These are phyloP conservation scores for Pituophis catenifer DNA, from an alignment of 2,113 vertebrate genomes.

Conservation along the genomic window DNA sequence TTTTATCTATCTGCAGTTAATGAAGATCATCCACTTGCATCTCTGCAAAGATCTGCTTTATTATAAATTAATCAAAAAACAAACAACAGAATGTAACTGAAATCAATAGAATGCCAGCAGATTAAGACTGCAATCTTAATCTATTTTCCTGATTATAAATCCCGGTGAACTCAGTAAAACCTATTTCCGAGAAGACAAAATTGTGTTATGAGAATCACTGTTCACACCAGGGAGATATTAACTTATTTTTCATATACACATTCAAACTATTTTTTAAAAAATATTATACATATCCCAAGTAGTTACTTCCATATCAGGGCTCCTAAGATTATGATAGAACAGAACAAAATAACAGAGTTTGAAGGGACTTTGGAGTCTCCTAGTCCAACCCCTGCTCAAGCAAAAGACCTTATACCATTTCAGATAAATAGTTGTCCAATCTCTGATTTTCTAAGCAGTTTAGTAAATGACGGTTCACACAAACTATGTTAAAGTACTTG, in stretches of 20 bases:
- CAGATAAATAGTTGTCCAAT: background rate
- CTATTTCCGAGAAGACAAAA: background rate
- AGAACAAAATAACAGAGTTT: background rate
- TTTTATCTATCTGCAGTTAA: slow-evolving; percentile 42
- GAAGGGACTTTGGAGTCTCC: background rate
- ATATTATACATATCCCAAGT: background rate
- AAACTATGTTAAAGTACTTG: background rate
- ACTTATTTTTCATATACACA: background rate
- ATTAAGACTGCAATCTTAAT: background rate
- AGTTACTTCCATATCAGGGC: slow-evolving; percentile 23
- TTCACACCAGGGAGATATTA: background rate
- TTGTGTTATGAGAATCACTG: background rate
- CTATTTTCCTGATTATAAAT: background rate
- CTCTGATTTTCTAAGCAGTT: background rate
- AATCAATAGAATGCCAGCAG: background rate
- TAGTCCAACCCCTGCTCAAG: background rate
- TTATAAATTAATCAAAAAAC: background rate
- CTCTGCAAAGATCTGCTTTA: background rate
- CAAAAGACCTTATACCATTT: background rate
- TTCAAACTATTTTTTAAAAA: background rate
- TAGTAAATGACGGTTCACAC: background rate
- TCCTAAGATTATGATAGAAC: background rate
- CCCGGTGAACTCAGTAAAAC: background rate
- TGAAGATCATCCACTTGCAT: background rate
- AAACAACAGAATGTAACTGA: background rate